phyloP scores from a whole-genome alignment of 2,113 vertebrate genomes.

The Shinisaurus crocodilurus region DNA sequence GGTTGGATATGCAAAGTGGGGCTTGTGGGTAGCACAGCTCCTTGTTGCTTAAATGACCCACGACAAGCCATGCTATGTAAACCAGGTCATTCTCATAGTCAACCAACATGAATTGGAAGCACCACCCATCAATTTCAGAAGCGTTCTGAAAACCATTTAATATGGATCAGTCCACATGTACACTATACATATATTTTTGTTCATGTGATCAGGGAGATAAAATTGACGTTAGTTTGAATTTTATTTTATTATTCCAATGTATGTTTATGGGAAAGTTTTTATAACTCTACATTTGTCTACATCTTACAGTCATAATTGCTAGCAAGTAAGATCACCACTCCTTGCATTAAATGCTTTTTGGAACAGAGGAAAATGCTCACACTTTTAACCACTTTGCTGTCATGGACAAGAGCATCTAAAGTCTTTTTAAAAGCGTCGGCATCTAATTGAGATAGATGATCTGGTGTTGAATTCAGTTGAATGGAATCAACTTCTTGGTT shows the following conservation, averaged over 20 bases:
- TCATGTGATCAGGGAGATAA: background rate
- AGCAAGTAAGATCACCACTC: background rate
- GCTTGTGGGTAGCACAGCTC: too few species aligned
- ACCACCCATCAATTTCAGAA: background rate
- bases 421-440: background rate
- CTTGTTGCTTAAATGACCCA: too few species aligned
- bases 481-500: background rate
- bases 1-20: too few species aligned
- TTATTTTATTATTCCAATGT: background rate
- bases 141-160: background rate
- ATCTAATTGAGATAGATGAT: background rate
- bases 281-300: background rate
- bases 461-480: background rate
- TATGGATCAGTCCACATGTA: background rate
- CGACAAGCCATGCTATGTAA: too few species aligned
- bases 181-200: background rate
- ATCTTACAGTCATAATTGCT: background rate
- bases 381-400: background rate
- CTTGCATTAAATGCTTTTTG: slow-evolving; percentile 4
- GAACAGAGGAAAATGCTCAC: background rate
- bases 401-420: background rate
- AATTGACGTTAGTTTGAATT: background rate
- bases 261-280: background rate
- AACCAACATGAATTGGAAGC: background rate
- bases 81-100: background rate